Evolutionary conservation across 1,140 invertebrate species (phyloP).

Genomic region (Sitophilus oryzae): DNA sequence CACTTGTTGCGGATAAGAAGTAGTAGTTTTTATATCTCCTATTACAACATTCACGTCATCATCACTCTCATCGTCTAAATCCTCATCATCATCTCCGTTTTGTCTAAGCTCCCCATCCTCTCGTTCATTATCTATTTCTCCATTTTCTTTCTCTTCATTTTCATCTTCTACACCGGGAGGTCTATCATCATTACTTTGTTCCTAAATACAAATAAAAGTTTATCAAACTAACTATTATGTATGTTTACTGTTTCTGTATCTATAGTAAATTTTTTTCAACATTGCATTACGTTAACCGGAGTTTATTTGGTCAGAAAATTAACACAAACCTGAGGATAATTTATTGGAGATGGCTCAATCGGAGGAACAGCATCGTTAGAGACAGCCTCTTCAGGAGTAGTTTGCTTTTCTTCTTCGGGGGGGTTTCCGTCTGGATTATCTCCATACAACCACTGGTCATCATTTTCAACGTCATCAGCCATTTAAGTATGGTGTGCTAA

Average conservation of each 20-base stretch:
- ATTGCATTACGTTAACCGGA: no score
- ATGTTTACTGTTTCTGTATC: background rate
- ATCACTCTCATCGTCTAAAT: slow-evolving; percentile 72
- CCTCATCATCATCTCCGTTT: slow-evolving; percentile 53
- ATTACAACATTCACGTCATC: slow-evolving; percentile 83
- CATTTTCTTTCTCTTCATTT: slow-evolving; percentile 38
- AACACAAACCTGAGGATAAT: slow-evolving; percentile 12
- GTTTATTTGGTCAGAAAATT: no score
- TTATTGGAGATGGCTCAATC: slow-evolving; percentile 7
- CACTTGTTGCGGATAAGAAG: slow-evolving; percentile 53
- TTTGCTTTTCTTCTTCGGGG: slow-evolving; percentile 28
- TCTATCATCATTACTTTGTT: slow-evolving; percentile 26
- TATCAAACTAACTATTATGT: background rate
- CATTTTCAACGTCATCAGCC: slow-evolving; percentile 53
- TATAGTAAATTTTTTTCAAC: background rate
- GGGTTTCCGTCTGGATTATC: slow-evolving; percentile 43
- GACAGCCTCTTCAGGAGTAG: slow-evolving; percentile 17
- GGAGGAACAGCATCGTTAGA: slow-evolving; percentile 2
- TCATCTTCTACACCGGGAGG: slow-evolving; percentile 27
- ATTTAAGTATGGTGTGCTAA: no score
- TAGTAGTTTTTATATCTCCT: slow-evolving; percentile 70
- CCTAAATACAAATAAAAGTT: slow-evolving; percentile 23
- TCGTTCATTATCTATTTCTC: slow-evolving; percentile 47
- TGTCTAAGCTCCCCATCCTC: slow-evolving; percentile 52
- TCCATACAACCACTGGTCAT: slow-evolving; percentile 63